Evolutionary conservation across 2,888 invertebrate genomes (phyloP), one percentile per base, ranked within the genome.

Genomic region (Halocaridina rubra): DNA sequence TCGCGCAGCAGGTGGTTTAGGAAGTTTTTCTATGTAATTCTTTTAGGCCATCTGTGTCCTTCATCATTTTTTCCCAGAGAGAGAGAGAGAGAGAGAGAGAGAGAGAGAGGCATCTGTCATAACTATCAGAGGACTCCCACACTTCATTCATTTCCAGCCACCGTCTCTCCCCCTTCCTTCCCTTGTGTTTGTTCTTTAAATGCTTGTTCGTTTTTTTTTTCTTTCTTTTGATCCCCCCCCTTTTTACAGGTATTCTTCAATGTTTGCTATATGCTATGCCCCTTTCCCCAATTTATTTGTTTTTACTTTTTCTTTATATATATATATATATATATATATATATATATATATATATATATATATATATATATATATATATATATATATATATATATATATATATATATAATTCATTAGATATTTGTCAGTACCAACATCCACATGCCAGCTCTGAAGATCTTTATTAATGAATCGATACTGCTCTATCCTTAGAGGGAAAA

Each of bases 271-370:
- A n/a, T 53, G n/a, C 1, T 53, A 19, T 53, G 16, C 53, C n/a
- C 16, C 53, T 53, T 19, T 4, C 0, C n/a, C 8, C 53, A 10
- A n/a, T 53, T 5, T 53, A 19, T 4, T 13, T 2, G 53, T 8
- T 53, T 53, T 53, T 2, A 8, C 8, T 53, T 53, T 4, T 4
- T 53, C 3, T 75, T n/a, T 57, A 53, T 75, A 32, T 75, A 53
- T 75, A 32, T 75, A 75, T 75, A 32, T 75, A 75, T 75, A 32
- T 75, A 75, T 75, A 32, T 75, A 75, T 75, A 32, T 75, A 75
- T 75, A 32, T 75, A 75, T 75, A 32, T 75, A 75, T 75, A 32
- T 75, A 75, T 75, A 32, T 75, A 75, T 75, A 32, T 75, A 75
- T 75, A 32, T 75, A 75, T 75, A 32, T 57, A 75, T 75, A 32